Conservation (phyloP, 2,888 invertebrate species). For the Lissonota sp. region DNA sequence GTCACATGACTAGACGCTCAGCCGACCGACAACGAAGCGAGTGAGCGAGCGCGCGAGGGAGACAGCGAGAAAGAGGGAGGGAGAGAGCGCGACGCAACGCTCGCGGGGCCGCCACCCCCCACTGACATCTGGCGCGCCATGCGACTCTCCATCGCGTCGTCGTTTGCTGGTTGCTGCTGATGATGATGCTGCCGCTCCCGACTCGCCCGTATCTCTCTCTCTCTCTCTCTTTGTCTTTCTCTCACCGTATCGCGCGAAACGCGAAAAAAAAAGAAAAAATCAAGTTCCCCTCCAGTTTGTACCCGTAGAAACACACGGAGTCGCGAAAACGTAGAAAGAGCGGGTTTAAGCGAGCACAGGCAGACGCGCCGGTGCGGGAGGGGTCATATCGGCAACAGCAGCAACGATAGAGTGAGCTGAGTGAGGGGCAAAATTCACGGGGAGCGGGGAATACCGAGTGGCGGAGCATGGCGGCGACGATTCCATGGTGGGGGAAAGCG, state of each 20-base stretch:
- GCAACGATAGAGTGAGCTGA: slow-evolving; percentile 57
- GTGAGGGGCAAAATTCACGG: slow-evolving; percentile 53
- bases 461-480: slow-evolving; percentile 76
- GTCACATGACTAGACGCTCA: slow-evolving; percentile 89
- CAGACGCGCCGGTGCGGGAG: slow-evolving; percentile 75
- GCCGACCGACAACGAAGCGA: slow-evolving; percentile 74
- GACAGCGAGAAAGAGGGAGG: slow-evolving; percentile 8
- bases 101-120: slow-evolving; percentile 58
- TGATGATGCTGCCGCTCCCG: slow-evolving; percentile 55
- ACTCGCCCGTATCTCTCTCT: slow-evolving; percentile 27
- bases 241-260: background rate
- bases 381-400: slow-evolving; percentile 73
- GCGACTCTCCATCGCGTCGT: slow-evolving; percentile 51
- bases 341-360: slow-evolving; percentile 57
- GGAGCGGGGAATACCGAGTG: slow-evolving; percentile 72
- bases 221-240: no score
- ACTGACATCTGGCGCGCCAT: slow-evolving; percentile 66
- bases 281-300: background rate
- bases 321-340: slow-evolving; percentile 67
- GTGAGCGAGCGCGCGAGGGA: slow-evolving; percentile 1
- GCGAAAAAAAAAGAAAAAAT: no score
- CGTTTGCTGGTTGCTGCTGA: slow-evolving; percentile 28
- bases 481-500: slow-evolving; percentile 40
- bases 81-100: slow-evolving; percentile 54
- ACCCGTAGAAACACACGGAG: slow-evolving; percentile 48